These are phyloP conservation scores for Apodemus agrarius DNA, from an alignment of 2,797 vertebrate species.

Conservation along the genomic window DNA sequence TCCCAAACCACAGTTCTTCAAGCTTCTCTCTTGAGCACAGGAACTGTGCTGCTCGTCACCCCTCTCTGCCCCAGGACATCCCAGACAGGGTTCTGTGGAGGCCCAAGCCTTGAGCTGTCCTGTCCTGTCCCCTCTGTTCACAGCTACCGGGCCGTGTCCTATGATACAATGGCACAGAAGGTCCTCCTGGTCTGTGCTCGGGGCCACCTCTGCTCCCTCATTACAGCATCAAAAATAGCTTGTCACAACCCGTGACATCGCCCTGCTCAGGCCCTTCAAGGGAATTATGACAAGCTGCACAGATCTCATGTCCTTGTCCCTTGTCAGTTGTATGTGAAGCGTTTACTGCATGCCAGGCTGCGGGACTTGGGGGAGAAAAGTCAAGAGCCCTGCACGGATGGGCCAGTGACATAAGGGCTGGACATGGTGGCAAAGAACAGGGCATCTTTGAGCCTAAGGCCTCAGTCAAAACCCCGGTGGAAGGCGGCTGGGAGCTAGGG, in stretches of 20 bases:
- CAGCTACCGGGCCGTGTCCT: not conserved
- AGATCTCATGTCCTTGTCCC: constrained; percentile 8
- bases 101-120: not conserved
- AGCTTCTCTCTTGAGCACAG: not conserved
- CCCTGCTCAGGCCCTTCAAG: constrained; percentile 30
- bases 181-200: not conserved
- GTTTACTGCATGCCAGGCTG: not conserved
- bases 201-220: constrained; percentile 69
- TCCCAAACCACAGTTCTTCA: not conserved
- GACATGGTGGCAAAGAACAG: rapidly evolving
- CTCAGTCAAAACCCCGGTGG: not conserved
- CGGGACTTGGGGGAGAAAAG: not conserved
- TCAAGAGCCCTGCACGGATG: not conserved
- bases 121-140: not conserved
- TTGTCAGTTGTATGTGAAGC: not conserved
- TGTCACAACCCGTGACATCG: constrained; percentile 58
- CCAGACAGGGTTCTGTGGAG: not conserved
- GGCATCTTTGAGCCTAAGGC: not conserved
- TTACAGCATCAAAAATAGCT: constrained; percentile 69
- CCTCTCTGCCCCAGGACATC: not conserved
- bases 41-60: not conserved
- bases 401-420: not conserved
- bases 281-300: not conserved
- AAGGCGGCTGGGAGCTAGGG: not conserved
- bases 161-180: not conserved